These are phyloP conservation scores for Cichladusa arquata DNA, from an alignment of 2,113 vertebrate species.

Conservation along the genomic window DNA sequence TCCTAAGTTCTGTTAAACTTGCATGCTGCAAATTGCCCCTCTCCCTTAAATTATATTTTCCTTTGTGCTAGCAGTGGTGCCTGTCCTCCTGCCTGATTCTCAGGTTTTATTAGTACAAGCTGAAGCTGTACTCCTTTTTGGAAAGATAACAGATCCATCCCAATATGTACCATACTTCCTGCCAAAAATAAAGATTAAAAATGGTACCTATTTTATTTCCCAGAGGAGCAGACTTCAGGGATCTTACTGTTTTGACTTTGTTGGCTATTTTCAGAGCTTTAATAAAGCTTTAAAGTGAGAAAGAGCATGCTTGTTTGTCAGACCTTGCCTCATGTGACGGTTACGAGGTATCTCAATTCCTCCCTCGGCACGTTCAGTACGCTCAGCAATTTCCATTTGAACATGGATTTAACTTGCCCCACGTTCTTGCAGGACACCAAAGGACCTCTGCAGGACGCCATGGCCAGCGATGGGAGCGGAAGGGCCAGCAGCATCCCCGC, in stretches of 20 bases:
- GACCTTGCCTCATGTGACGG: background rate
- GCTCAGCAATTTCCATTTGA: fast-evolving
- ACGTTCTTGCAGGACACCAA: constrained; percentile 78
- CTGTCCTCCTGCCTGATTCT: background rate
- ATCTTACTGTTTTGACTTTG: background rate
- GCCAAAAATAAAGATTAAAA: background rate
- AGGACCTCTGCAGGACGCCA: constrained; percentile 66
- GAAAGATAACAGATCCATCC: background rate
- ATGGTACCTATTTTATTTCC: background rate
- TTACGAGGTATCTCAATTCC: background rate
- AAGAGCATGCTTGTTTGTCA: background rate
- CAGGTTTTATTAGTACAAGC: background rate
- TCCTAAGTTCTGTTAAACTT: background rate
- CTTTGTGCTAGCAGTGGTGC: background rate
- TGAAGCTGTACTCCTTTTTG: background rate
- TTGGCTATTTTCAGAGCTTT: background rate
- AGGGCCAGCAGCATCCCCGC: constrained; percentile 52
- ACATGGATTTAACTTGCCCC: background rate
- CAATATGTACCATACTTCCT: background rate
- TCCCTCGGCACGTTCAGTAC: fast-evolving
- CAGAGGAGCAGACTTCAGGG: background rate
- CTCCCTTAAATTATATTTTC: background rate
- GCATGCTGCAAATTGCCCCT: background rate
- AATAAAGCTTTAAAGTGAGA: background rate
- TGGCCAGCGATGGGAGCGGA: constrained; percentile 75